Evolutionary conservation across 2,797 vertebrate genomes (phyloP), one percentile per base, ranked within the genome.

Genomic region (Silurus aristotelis): DNA sequence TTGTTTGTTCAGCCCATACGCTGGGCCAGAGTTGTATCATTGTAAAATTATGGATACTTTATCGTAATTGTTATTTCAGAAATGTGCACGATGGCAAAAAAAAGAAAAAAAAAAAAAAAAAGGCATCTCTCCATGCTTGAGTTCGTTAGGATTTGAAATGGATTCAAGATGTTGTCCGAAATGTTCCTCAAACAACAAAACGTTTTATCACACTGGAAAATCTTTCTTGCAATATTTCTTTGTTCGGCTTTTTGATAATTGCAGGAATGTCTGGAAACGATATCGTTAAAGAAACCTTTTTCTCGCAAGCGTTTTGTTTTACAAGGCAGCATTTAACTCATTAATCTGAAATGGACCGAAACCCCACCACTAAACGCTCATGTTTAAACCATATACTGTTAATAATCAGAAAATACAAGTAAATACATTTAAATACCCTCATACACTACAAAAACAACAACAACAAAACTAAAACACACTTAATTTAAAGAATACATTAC

Each of bases 231-330:
- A 31, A 67, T 25, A 64, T 73, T 66, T 81, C 80, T 83, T 82
- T 80, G 67, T 86, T 86, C 46, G 68, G 56, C 38, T 10, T 13
- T 73, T 75, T 38, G 84, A 87, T 82, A 87, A 91, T 90, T 89
- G 87, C 85, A 85, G 83, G 85, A 87, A 91, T 86, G 91, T 90
- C 90, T 90, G 90, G 87, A 83, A 86, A 90, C 61, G 87, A 89
- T 89, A 84, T 91, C 70, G 22, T 84, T 87, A 89, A 83, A 90
- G 85, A 88, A 92, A 89, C 88, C 88, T 58, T 38, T 67, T 25
- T 63, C 31, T 58, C 56, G 73, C 48, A 7, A 0, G 1, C 15
- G 31, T 58, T 56, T 19, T 17, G 15, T 58, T 58, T 27, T 27
- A 25, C 61, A 63, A 72, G 64, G 61, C 85, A 83, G 63, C 84